These are phyloP conservation scores for Aselliscus stoliczkanus DNA, from an alignment of 2,797 vertebrate species.

Conservation along the genomic window DNA sequence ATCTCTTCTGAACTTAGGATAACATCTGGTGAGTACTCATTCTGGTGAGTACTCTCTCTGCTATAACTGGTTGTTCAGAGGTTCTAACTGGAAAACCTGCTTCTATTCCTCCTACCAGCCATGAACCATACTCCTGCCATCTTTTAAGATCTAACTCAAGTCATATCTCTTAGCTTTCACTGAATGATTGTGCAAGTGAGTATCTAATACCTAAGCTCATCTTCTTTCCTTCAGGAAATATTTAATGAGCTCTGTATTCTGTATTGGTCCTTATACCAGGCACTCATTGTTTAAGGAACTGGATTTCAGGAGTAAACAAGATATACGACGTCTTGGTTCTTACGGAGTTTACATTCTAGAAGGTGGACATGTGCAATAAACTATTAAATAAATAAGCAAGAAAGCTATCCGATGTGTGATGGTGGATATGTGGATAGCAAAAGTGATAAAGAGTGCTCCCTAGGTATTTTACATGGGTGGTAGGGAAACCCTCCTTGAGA, in stretches of 20 bases:
- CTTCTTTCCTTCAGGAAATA: neutral
- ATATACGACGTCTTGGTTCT: neutral
- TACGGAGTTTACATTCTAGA: neutral
- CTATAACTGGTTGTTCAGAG: neutral
- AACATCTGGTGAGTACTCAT: neutral
- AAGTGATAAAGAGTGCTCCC: neutral
- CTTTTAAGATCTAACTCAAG: neutral
- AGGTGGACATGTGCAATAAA: neutral
- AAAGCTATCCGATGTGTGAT: neutral
- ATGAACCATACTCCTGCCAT: neutral
- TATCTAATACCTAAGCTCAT: neutral
- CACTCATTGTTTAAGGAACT: neutral
- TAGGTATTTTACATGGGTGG: neutral
- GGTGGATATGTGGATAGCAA: neutral
- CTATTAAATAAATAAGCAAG: neutral
- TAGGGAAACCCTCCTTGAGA: neutral
- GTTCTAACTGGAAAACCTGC: constrained; percentile 12
- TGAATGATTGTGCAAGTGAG: neutral
- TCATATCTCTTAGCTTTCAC: neutral
- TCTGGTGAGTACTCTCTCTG: neutral
- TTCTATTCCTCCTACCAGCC: neutral
- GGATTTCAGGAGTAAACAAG: neutral
- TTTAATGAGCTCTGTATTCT: neutral
- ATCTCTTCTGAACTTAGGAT: neutral
- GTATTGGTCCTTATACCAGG: neutral